Evolutionary conservation across 2,888 invertebrate genomes (phyloP).

Genomic region (Diadegma fenestrale): DNA sequence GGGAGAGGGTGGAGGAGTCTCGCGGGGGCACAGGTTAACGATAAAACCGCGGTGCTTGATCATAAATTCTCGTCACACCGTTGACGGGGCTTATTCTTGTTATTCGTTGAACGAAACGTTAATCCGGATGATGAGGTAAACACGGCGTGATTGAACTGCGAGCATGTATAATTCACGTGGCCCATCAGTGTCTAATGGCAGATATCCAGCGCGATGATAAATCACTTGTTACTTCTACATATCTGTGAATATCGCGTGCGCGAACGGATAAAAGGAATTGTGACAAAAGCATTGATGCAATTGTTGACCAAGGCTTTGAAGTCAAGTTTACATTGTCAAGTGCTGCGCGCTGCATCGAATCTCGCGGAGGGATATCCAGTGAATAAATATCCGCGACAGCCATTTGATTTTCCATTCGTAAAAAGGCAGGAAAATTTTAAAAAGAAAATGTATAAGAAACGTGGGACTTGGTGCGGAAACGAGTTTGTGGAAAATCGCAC

Average conservation of each 20-base stretch:
- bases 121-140: slow-evolving; percentile 33
- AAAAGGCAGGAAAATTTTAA: slow-evolving; percentile 67
- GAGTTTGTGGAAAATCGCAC: slow-evolving; percentile 54
- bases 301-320: not conserved
- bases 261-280: not conserved
- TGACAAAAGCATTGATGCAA: not conserved
- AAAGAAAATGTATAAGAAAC: slow-evolving; percentile 67
- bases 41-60: slow-evolving; percentile 18
- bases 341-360: too few species aligned
- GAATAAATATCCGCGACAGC: not conserved
- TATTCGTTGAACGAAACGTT: slow-evolving; percentile 28
- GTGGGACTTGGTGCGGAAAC: slow-evolving; percentile 60
- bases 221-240: slow-evolving; percentile 8
- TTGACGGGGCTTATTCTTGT: slow-evolving; percentile 26
- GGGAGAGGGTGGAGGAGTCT: slow-evolving; percentile 6
- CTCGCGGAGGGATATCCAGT: not conserved
- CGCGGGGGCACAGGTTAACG: not conserved
- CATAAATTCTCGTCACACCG: slow-evolving; percentile 35
- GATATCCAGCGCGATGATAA: slow-evolving; percentile 26
- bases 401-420: slow-evolving; percentile 23
- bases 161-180: not conserved
- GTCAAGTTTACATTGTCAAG: not conserved
- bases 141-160: slow-evolving; percentile 24
- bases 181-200: slow-evolving; percentile 27
- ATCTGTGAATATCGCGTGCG: not conserved